Percentiles rank a stretch among this genome's conserved stretches.
phyloP scores from a whole-genome alignment of 64 coral and sea anemone genomes.

The Platygyra sinensis region DNA sequence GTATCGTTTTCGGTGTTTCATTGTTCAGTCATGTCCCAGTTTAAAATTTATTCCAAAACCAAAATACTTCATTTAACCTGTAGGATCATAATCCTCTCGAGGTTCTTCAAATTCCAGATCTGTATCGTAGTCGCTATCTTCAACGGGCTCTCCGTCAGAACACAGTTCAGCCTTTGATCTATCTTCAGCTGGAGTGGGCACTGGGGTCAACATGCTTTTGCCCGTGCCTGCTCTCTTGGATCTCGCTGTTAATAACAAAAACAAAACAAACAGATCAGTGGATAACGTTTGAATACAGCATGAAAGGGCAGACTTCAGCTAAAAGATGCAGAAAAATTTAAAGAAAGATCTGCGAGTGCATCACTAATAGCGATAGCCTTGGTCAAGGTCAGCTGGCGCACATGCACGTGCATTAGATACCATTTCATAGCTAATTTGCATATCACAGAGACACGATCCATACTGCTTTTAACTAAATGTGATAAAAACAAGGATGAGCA shows the following conservation, averaged over 20 bases:
- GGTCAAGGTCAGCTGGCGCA: too few species aligned
- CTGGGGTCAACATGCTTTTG: conserved; percentile 29
- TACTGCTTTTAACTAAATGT: too few species aligned
- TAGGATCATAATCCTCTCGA: conserved; percentile 78
- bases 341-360: too few species aligned
- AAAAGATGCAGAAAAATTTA: too few species aligned
- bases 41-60: too few species aligned
- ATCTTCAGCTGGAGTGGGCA: conserved; percentile 11
- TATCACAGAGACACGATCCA: too few species aligned
- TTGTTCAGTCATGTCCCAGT: not conserved
- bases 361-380: too few species aligned
- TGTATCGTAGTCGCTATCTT: conserved; percentile 80
- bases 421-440: too few species aligned
- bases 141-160: conserved; percentile 5
- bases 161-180: not conserved
- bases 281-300: too few species aligned
- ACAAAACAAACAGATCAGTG: not conserved
- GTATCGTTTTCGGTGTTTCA: not conserved
- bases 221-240: conserved; percentile 44
- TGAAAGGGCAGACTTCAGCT: too few species aligned
- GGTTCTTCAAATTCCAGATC: conserved; percentile 67
- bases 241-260: conserved; percentile 31
- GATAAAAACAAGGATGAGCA: too few species aligned
- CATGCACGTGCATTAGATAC: too few species aligned
- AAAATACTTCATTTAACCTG: conserved; percentile 9